Conservation (phyloP, 2,888 invertebrate species). For the Thalpophila matura region DNA sequence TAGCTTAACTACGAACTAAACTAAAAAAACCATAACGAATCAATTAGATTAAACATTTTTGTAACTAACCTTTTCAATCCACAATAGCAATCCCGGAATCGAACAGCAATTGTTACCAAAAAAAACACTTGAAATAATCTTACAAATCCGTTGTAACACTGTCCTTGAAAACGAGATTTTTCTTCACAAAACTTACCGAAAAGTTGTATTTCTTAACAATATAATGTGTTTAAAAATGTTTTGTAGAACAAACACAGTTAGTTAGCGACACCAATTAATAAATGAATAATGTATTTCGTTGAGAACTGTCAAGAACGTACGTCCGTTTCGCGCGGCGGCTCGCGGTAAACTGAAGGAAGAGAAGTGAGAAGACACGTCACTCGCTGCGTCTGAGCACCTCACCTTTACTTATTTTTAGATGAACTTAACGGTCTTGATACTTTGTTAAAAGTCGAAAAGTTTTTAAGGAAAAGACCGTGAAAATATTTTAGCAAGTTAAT, state of each 20-base stretch:
- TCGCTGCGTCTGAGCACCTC: constrained; percentile 86
- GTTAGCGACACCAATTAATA: constrained; percentile 77
- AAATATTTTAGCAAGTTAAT: no score
- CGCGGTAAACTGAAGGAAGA: constrained; percentile 85
- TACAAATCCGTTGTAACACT: constrained; percentile 80
- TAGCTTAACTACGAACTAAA: constrained; percentile 33
- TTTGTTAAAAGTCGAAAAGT: constrained; percentile 47
- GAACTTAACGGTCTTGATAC: constrained; percentile 74
- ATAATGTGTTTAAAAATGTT: constrained; percentile 44
- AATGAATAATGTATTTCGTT: constrained; percentile 59
- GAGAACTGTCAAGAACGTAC: constrained; percentile 57
- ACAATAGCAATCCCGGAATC: constrained; percentile 80
- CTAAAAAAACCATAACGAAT: constrained; percentile 40
- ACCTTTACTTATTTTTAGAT: constrained; percentile 83
- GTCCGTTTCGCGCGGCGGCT: constrained; percentile 72
- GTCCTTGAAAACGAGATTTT: constrained; percentile 78
- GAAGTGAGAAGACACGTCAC: constrained; percentile 88
- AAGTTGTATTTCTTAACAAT: constrained; percentile 40
- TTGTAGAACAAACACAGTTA: constrained; percentile 65
- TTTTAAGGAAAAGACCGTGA: background rate
- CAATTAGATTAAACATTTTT: constrained; percentile 43
- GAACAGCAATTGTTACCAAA: constrained; percentile 74
- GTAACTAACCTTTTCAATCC: constrained; percentile 70
- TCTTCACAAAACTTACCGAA: constrained; percentile 66
- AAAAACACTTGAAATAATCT: constrained; percentile 69